A percentile compares a stretch with the other conserved stretches of the same genome.
These are phyloP conservation scores for Dasyornis broadbenti DNA, from an alignment of 2,113 vertebrate genomes.

Conservation along the genomic window DNA sequence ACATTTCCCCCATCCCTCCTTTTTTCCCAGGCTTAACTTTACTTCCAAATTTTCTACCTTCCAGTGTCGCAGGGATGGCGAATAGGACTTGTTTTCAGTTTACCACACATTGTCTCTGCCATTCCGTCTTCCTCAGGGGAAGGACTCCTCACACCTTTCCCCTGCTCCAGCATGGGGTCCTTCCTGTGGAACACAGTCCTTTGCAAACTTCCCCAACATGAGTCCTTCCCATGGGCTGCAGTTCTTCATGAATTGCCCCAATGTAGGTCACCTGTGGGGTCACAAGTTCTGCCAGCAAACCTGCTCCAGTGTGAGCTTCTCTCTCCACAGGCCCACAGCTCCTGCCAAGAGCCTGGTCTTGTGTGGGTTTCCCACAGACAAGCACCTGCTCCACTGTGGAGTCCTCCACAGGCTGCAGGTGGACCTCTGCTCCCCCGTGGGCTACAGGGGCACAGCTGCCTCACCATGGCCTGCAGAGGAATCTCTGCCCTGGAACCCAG, in stretches of 20 bases:
- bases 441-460: too few species aligned
- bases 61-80: rapidly evolving
- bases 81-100: not conserved
- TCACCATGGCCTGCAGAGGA: too few species aligned
- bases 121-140: not conserved
- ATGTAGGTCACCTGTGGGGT: too few species aligned
- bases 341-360: too few species aligned
- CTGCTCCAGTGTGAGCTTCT: too few species aligned
- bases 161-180: not conserved
- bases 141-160: not conserved
- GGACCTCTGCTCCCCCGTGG: too few species aligned
- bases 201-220: not conserved
- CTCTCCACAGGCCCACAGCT: too few species aligned
- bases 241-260: not conserved
- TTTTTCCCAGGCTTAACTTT: not conserved
- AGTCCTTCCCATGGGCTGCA: not conserved
- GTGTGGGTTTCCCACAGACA: too few species aligned
- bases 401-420: too few species aligned
- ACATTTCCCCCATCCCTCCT: not conserved
- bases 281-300: too few species aligned
- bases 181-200: not conserved
- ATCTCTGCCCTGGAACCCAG: too few species aligned
- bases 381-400: too few species aligned
- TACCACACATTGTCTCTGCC: rapidly evolving
- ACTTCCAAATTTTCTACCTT: not conserved